phyloP scores from a whole-genome alignment of 2,888 invertebrate genomes.

The Atethmia centrago region DNA sequence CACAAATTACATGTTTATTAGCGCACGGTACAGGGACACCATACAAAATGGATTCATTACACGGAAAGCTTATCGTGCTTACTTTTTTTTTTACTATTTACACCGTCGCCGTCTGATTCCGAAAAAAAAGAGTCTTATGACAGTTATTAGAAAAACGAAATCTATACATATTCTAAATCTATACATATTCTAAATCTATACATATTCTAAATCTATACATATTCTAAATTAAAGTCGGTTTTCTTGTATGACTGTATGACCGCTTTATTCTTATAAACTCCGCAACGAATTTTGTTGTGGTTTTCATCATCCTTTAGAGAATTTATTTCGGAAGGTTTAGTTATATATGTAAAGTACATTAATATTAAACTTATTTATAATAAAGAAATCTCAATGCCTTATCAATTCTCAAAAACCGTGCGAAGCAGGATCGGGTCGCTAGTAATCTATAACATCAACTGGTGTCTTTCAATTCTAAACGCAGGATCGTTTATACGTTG shows the following conservation, averaged over 20 bases:
- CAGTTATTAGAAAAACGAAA: background rate
- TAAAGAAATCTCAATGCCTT: background rate
- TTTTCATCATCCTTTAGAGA: background rate
- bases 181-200: constrained; percentile 2
- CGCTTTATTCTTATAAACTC: background rate
- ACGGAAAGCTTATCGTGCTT: background rate
- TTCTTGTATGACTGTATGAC: background rate
- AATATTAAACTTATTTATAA: background rate
- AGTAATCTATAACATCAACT: background rate
- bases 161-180: background rate
- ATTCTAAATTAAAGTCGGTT: background rate
- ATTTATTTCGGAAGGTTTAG: background rate
- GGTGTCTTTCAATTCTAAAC: background rate
- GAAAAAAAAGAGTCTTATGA: background rate
- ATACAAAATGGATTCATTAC: constrained; percentile 5
- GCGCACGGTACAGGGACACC: background rate
- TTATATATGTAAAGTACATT: background rate
- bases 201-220: background rate
- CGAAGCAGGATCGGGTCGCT: background rate
- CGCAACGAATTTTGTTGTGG: too few species aligned
- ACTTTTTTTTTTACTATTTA: background rate
- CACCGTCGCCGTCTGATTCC: too few species aligned
- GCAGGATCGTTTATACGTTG: background rate
- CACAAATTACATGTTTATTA: constrained; percentile 21
- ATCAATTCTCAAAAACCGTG: background rate